These are phyloP conservation scores for Drosophila auraria DNA, from an alignment of 1,140 invertebrate genomes.

Conservation along the genomic window DNA sequence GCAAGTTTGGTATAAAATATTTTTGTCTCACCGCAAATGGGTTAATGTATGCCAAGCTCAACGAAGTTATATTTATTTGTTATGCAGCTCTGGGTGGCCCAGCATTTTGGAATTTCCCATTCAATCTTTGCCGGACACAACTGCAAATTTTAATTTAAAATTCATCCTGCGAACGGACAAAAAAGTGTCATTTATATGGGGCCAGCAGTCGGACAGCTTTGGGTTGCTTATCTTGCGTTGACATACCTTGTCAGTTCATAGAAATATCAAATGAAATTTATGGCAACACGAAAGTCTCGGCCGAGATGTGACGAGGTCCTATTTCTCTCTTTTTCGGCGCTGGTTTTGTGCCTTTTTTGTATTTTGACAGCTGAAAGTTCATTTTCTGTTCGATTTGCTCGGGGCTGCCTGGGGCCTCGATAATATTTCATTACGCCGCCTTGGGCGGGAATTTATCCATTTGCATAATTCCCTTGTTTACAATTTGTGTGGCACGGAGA, in stretches of 20 bases:
- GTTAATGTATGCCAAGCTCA: slow-evolving; percentile 4
- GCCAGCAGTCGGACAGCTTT: slow-evolving; percentile 37
- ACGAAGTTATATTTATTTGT: slow-evolving; percentile 23
- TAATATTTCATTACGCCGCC: slow-evolving; percentile 48
- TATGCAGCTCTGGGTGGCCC: slow-evolving; percentile 3
- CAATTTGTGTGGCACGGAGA: slow-evolving; percentile 60
- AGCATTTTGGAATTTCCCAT: slow-evolving; percentile 19
- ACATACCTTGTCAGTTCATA: slow-evolving; percentile 80
- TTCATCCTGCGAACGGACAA: slow-evolving; percentile 28
- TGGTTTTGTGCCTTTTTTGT: slow-evolving; percentile 5
- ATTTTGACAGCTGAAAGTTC: slow-evolving; percentile 35
- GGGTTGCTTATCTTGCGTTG: slow-evolving; percentile 75
- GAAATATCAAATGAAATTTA: slow-evolving; percentile 79
- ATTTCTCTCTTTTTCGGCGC: not conserved
- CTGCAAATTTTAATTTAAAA: slow-evolving; percentile 51
- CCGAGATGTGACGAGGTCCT: slow-evolving; percentile 12
- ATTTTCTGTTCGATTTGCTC: slow-evolving; percentile 46
- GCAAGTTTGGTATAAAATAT: not conserved
- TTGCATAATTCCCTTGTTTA: slow-evolving; percentile 84
- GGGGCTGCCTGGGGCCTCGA: slow-evolving; percentile 7
- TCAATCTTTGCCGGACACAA: slow-evolving; percentile 23
- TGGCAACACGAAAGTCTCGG: slow-evolving; percentile 40
- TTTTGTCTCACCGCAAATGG: not conserved
- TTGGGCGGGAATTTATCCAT: slow-evolving; percentile 60
- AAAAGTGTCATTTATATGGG: slow-evolving; percentile 49